Base-by-base conservation (phyloP, 2,113 vertebrate species). In the Heloderma charlesbogerti region DNA sequence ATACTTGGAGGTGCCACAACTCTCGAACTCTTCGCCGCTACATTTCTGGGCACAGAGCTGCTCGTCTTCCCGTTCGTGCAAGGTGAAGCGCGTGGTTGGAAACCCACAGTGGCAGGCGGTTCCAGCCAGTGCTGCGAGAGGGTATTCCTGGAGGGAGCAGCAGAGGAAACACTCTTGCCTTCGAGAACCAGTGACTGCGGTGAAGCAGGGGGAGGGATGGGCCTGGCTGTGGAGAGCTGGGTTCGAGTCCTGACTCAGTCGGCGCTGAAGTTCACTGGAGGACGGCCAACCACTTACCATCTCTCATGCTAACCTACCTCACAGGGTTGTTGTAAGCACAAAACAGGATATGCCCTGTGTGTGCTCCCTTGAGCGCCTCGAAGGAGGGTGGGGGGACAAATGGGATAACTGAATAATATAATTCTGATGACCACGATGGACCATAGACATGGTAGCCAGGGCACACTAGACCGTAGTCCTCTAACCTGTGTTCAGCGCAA, bases 11-110 rank as follows among this genome's bases (percentile, higher is more conserved):
- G 97, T 99, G 92, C 99, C 99, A 0, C 99, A 99, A 98, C 97
- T 99, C 96, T 99, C 99, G 0, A 99, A 98, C 93, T 99, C 98
- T 94, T 99, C 98, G 0, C 98, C 98, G 0, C 96, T 93, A 57
- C 99, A 99, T 89, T 95, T 98, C 89, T 98, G 97, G 8, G 98
- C 97, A 10, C 99, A 99, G 95, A 98, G 97, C 89, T 98, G 98
- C 94, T 99, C 99, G 0, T 99, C 98, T 93, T 99, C 98, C 0
- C 95, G 96, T 93, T 99, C 99, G 0, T 99, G 99, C 51, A 99
- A 98, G 9, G 98, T 98, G 95, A 99, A 99, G n/a, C 97, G 97
- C 0, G 96, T 96, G 45, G 98, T 99, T 69, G 99, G 99, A 87
- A 99, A 99, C 1, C 98, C 99, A 0, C 99, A 99, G 97, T 94